phyloP scores from a whole-genome alignment of 2,888 invertebrate species.

The Drosophila heteroneura region DNA sequence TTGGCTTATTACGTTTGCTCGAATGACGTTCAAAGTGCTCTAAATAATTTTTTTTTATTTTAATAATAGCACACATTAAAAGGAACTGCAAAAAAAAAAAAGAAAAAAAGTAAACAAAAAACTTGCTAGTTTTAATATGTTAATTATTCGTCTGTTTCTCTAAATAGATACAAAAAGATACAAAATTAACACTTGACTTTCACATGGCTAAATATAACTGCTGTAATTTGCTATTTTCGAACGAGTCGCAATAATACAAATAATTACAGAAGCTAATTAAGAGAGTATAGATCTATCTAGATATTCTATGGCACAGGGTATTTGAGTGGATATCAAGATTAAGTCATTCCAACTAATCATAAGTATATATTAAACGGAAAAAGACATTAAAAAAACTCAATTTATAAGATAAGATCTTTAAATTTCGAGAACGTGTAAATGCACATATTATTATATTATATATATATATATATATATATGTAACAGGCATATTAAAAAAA shows the following conservation, averaged over 20 bases:
- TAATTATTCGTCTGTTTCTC: not conserved
- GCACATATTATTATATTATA: not conserved
- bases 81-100: not conserved
- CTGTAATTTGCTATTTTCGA: not conserved
- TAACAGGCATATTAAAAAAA: not conserved
- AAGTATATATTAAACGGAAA: not conserved
- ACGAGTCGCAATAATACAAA: not conserved
- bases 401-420: not conserved
- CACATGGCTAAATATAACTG: not conserved
- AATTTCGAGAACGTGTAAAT: not conserved
- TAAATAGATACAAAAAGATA: not conserved
- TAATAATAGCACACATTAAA: not conserved
- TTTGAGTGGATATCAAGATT: not conserved
- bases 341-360: not conserved
- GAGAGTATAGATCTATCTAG: too few relatives aligned
- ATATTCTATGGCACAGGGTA: not conserved
- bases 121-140: not conserved
- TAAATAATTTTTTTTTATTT: not conserved
- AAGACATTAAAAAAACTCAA: not conserved
- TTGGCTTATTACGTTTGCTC: constrained; percentile 8
- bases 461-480: not conserved
- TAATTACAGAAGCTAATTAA: not conserved
- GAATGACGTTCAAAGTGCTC: not conserved
- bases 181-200: not conserved
- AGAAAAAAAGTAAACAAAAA: not conserved